Evolutionary conservation across 2,888 invertebrate species (phyloP), one percentile per base, ranked within the genome.

Genomic region (Plagodis pulveraria): DNA sequence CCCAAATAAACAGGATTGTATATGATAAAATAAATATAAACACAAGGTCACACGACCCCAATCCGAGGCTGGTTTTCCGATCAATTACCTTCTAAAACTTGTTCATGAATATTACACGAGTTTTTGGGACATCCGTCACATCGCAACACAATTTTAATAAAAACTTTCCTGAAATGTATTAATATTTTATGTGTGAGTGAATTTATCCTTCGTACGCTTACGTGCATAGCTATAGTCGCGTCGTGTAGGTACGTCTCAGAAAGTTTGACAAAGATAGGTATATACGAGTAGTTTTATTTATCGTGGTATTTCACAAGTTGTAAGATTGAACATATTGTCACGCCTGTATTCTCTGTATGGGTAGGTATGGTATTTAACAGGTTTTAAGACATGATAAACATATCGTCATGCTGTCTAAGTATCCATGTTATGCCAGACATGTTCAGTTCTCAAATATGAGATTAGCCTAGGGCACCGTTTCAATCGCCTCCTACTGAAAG

Each of bases 51-150:
- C 55, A 38, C 34, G 51, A 47, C 57, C 60, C 60, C 50, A 53
- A 41, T 45, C 11, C 46, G 43, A 59, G 57, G 53, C 52, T 59
- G 64, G 59, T 60, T 71, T 69, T 70, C 69, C 69, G 66, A 72
- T 76, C 71, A 72, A 74, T 74, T 73, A 72, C 63, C 58, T 58
- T 51, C 59, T 57, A 47, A 69, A 72, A 65, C 68, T 70, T 68
- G 59, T 59, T 57, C 60, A 66, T 63, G 60, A 61, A 67, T 63
- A 64, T 65, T 55, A 63, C 59, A 66, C 53, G 55, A 65, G 60
- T 48, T 65, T 56, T 41, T 58, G 48, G 62, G 57, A 65, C 62
- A 65, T 67, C 59, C 62, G 62, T 69, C 69, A 69, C 62, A 61
- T 62, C 66, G 54, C 63, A 52, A 61, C 66, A 58, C 58, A 62